Conservation (phyloP, 2,888 invertebrate species). For the Euplexia lucipara region DNA sequence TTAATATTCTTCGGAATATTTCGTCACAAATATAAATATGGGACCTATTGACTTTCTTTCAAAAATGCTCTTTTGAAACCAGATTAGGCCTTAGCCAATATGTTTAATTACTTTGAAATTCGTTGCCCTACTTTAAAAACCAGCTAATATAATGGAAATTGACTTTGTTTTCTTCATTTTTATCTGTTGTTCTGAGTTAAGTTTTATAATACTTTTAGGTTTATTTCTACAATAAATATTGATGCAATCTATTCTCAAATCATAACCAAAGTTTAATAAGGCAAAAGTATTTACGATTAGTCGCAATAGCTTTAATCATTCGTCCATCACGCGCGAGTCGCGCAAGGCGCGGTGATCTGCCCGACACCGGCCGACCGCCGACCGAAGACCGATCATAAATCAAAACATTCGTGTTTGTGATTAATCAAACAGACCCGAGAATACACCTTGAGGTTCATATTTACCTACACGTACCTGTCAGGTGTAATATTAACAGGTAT, state of each 20-base stretch:
- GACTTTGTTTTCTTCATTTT: too few relatives aligned
- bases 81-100: too few relatives aligned
- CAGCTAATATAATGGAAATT: too few relatives aligned
- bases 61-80: too few relatives aligned
- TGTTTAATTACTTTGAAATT: too few relatives aligned
- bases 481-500: slow-evolving; percentile 63
- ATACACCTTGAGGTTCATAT: slow-evolving; percentile 71
- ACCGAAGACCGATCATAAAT: slow-evolving; percentile 81
- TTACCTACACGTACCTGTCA: slow-evolving; percentile 65
- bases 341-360: slow-evolving; percentile 51
- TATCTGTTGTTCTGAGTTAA: too few relatives aligned
- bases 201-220: too few relatives aligned
- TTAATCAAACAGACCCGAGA: slow-evolving; percentile 83
- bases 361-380: slow-evolving; percentile 52
- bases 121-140: too few relatives aligned
- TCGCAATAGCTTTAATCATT: slow-evolving; percentile 58
- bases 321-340: slow-evolving; percentile 42
- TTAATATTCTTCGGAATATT: background rate
- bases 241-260: background rate
- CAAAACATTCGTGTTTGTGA: slow-evolving; percentile 85
- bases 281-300: slow-evolving; percentile 43
- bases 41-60: background rate
- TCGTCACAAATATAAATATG: too few relatives aligned
- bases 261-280: slow-evolving; percentile 16
- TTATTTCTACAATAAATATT: background rate